Percentiles rank a stretch among this genome's conserved stretches.
phyloP scores from a whole-genome alignment of 2,888 invertebrate genomes.

The Coenonympha arcania region DNA sequence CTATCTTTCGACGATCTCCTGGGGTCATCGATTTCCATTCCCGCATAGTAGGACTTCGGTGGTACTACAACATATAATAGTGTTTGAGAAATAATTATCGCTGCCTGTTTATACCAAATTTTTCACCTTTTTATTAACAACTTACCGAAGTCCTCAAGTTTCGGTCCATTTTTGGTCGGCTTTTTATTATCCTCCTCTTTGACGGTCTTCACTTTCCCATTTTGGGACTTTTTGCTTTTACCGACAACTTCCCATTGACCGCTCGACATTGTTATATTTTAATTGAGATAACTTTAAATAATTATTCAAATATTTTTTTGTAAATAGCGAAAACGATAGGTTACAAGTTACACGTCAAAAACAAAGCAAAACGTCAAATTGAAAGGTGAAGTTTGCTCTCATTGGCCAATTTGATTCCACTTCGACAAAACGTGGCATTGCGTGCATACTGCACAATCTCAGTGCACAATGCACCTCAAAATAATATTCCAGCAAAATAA shows the following conservation, averaged over 20 bases:
- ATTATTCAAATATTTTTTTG: constrained; percentile 35
- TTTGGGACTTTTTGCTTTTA: constrained; percentile 77
- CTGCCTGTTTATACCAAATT: background rate
- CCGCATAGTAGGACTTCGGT: constrained; percentile 77
- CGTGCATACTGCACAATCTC: constrained; percentile 20
- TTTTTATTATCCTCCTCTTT: constrained; percentile 79
- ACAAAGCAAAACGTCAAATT: constrained; percentile 46
- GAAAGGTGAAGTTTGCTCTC: constrained; percentile 36
- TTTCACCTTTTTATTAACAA: constrained; percentile 29
- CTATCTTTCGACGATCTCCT: constrained; percentile 71
- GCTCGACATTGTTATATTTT: constrained; percentile 53
- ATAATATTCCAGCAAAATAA: background rate
- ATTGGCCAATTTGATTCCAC: constrained; percentile 62
- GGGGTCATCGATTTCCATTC: constrained; percentile 77
- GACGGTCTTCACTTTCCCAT: constrained; percentile 60
- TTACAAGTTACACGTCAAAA: constrained; percentile 71
- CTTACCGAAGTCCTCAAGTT: constrained; percentile 85
- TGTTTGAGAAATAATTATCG: background rate
- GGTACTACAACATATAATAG: constrained; percentile 75
- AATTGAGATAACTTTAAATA: constrained; percentile 26
- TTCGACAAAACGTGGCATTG: constrained; percentile 65
- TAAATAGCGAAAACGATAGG: constrained; percentile 60
- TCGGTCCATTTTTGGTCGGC: constrained; percentile 76
- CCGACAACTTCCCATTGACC: constrained; percentile 83
- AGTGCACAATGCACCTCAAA: background rate